phyloP scores from a whole-genome alignment of 2,797 vertebrate genomes.

The Hoplostethus mediterraneus region DNA sequence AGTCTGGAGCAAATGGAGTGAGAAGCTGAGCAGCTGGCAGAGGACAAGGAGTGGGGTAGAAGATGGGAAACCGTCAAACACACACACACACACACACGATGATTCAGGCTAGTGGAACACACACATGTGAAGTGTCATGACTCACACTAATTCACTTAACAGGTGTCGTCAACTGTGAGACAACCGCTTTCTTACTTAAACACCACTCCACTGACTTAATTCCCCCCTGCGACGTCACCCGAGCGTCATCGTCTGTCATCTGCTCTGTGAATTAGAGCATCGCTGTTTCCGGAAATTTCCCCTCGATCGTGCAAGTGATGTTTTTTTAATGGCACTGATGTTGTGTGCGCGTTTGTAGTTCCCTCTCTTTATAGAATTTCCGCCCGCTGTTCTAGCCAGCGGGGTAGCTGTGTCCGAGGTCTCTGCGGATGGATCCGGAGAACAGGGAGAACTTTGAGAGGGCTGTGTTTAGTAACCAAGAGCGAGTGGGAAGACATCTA shows the following conservation, averaged over 20 bases:
- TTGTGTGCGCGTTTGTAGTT: constrained; percentile 58
- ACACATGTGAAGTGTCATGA: constrained; percentile 54
- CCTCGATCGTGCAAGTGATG: constrained; percentile 54
- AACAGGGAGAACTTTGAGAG: constrained; percentile 1
- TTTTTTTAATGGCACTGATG: constrained; percentile 64
- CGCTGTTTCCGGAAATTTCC: constrained; percentile 66
- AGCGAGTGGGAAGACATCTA: constrained; percentile 56
- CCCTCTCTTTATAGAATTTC: constrained; percentile 48
- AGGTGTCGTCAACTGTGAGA: constrained; percentile 68
- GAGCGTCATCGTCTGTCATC: constrained; percentile 70
- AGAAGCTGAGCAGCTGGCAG: constrained; percentile 84
- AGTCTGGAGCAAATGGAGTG: constrained; percentile 86
- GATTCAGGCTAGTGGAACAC: constrained; percentile 42
- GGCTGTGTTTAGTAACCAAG: constrained; percentile 53
- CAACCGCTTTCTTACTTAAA: constrained; percentile 45
- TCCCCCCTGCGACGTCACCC: constrained; percentile 63
- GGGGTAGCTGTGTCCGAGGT: constrained; percentile 38
- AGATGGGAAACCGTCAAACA: constrained; percentile 50
- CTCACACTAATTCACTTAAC: constrained; percentile 71
- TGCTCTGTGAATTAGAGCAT: constrained; percentile 68
- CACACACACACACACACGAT: constrained; percentile 22
- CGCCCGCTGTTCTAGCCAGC: constrained; percentile 45
- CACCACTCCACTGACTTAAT: constrained; percentile 60
- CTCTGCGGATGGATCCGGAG: constrained; percentile 36
- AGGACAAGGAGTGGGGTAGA: constrained; percentile 75